phyloP scores from a whole-genome alignment of 2,113 vertebrate species.

The Strix aluco region DNA sequence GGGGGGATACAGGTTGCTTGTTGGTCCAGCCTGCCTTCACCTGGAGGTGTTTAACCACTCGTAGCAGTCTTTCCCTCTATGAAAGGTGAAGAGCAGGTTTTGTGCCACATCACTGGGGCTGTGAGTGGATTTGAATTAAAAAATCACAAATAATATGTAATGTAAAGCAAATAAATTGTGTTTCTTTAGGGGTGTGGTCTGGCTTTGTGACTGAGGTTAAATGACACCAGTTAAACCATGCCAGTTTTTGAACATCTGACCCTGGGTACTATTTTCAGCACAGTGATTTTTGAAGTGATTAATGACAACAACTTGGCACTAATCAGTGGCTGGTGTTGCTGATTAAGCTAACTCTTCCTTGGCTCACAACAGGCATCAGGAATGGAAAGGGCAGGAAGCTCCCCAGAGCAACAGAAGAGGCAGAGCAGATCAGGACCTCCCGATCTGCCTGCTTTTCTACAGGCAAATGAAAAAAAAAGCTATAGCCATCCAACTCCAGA shows the following conservation, averaged over 20 bases:
- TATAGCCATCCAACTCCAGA: not conserved
- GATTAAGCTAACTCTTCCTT: constrained; percentile 53
- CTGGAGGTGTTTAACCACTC: not conserved
- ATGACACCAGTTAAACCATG: not conserved
- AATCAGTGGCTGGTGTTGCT: constrained; percentile 23
- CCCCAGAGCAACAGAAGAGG: not conserved
- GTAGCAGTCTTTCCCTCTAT: not conserved
- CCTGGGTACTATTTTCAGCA: not conserved
- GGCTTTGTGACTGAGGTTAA: not conserved
- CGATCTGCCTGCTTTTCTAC: not conserved
- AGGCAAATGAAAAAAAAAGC: not conserved
- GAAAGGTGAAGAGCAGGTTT: not conserved
- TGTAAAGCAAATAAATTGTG: not conserved
- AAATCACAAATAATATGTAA: not conserved
- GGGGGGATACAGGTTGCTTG: not conserved
- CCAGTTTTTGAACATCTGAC: constrained; percentile 27
- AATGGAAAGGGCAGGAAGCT: constrained; percentile 36
- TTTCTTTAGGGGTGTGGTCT: not conserved
- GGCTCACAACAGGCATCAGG: constrained; percentile 16
- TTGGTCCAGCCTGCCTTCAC: not conserved
- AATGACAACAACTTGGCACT: constrained; percentile 33
- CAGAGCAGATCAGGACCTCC: constrained; percentile 14
- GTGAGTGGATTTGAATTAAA: not conserved
- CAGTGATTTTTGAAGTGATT: constrained; percentile 40
- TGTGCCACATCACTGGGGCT: not conserved